phyloP scores from a whole-genome alignment of 2,888 invertebrate species.

The Auanema sp. region DNA sequence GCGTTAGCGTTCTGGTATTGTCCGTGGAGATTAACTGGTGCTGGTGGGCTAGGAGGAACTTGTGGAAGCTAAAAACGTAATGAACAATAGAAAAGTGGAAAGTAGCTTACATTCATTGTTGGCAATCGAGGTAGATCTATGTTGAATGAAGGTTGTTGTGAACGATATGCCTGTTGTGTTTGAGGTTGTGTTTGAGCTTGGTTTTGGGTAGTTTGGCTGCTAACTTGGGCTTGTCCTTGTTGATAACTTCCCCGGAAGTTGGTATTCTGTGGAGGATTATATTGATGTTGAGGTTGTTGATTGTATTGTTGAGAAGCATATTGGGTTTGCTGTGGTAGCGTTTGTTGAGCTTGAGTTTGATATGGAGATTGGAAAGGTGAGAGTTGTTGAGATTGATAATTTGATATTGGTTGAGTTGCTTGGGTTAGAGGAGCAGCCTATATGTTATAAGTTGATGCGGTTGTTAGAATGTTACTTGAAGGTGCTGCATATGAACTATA shows the following conservation, averaged over 20 bases:
- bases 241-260: conserved; percentile 8
- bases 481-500: too few species aligned
- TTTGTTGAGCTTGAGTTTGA: conserved; percentile 19
- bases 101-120: too few species aligned
- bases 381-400: not conserved
- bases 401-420: conserved; percentile 9
- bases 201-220: conserved; percentile 8
- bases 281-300: conserved; percentile 19
- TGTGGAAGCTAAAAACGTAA: not conserved
- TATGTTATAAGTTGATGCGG: not conserved
- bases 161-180: conserved; percentile 19
- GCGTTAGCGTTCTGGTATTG: not conserved
- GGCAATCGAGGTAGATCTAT: not conserved
- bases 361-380: not conserved
- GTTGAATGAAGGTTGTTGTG: not conserved
- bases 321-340: conserved; percentile 3
- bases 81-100: not conserved
- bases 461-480: not conserved
- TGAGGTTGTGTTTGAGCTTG: conserved; percentile 15
- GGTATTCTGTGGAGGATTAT: conserved; percentile 9
- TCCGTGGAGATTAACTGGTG: conserved; percentile 3
- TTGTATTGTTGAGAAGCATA: conserved; percentile 9
- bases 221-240: conserved; percentile 17
- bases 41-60: conserved; percentile 8
- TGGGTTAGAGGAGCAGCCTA: conserved; percentile 11